Evolutionary conservation across 2,113 vertebrate genomes (phyloP).

Genomic region (Hystrix cristata): DNA sequence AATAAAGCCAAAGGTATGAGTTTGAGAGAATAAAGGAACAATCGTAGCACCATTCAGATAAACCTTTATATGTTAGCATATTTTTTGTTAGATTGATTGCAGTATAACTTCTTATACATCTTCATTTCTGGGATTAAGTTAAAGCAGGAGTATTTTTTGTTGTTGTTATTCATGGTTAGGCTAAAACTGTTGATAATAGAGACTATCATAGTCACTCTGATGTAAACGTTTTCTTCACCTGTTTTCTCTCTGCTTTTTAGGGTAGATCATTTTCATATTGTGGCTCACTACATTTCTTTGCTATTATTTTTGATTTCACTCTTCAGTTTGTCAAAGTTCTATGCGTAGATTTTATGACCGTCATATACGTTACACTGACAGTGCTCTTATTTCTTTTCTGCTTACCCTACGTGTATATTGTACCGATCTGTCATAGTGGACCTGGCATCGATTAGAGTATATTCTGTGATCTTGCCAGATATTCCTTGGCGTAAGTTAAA

Average conservation of each 20-base stretch:
- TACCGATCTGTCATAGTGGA: background rate
- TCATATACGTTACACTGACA: background rate
- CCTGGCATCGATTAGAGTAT: background rate
- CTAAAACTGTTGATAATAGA: background rate
- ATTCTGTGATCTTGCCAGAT: background rate
- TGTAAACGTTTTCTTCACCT: background rate
- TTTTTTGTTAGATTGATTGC: background rate
- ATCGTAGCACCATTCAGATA: background rate
- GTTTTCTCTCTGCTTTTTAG: background rate
- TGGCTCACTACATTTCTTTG: background rate
- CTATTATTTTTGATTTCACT: background rate
- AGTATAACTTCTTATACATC: background rate
- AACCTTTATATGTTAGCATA: background rate
- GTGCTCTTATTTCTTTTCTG: background rate
- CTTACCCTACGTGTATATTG: background rate
- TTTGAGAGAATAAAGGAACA: constrained; percentile 17
- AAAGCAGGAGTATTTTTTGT: background rate
- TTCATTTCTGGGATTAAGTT: background rate
- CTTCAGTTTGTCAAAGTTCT: background rate
- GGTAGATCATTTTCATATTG: background rate
- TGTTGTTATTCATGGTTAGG: background rate
- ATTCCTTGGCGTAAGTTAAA: background rate
- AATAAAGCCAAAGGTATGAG: background rate
- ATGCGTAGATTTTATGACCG: background rate
- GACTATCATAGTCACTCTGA: background rate